A percentile compares a stretch with the other conserved stretches of the same genome.
These are phyloP conservation scores for Lutraria lutraria DNA, from an alignment of 2,888 invertebrate genomes.

Conservation along the genomic window DNA sequence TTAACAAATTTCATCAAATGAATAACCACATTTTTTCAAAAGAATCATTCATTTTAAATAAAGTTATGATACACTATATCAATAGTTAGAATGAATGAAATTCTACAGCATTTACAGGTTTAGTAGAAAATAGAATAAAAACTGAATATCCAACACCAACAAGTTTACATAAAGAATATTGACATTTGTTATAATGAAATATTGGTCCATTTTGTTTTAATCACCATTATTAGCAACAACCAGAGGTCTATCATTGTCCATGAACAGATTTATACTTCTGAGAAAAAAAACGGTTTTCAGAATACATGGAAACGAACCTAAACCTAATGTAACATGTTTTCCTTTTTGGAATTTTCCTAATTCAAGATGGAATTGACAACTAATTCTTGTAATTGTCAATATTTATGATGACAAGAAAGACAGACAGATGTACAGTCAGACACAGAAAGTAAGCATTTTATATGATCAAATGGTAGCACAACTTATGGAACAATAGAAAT, in stretches of 20 bases:
- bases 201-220: background rate
- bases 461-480: background rate
- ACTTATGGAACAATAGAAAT: background rate
- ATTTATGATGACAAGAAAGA: background rate
- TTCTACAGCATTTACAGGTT: background rate
- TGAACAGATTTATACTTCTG: too few species aligned
- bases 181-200: background rate
- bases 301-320: background rate
- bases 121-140: background rate
- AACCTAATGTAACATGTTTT: background rate
- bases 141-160: background rate
- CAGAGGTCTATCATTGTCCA: background rate
- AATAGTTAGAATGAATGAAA: background rate
- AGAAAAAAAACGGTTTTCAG: too few species aligned
- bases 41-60: slow-evolving; percentile 7
- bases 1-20: background rate
- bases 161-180: background rate
- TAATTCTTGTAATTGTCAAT: background rate
- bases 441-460: background rate
- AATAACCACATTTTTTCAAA: background rate
- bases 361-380: background rate
- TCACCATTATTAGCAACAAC: background rate
- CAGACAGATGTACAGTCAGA: background rate
- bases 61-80: background rate
- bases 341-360: background rate